Evolutionary conservation across 92 coral and sea anemone species (phyloP), one percentile per base, ranked within the genome.

Genomic region (Phenganax stokvisi): DNA sequence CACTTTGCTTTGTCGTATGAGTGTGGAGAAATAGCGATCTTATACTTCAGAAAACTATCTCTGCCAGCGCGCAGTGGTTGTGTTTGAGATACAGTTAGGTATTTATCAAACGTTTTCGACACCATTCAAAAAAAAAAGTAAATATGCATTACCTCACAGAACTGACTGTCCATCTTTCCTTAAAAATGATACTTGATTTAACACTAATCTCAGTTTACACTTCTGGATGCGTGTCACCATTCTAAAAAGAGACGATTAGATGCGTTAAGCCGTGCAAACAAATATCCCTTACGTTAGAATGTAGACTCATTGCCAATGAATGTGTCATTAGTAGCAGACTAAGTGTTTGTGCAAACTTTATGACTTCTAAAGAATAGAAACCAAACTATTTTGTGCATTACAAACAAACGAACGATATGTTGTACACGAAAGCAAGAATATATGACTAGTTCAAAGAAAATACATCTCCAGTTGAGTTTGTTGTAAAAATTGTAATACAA

Each of bases 331-430:
- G 56, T 56, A 9, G 53, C 6, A 11, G 10, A 15, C 81, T 59
- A 57, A 57, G 56, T 25, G 57, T 51, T 58, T 76, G 60, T 20
- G 81, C 81, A 57, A 76, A 76, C 81, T 76, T 76, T 28, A 76
- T 53, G 81, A 76, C 70, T 64, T 8, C 0, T n/a, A 6, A 57
- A 76, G 81, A 76, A 76, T 76, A 10, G 53, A 54, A 76, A 52
- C 55, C 28, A 60, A 57, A 56, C 70, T 25, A 52, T 29, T 68
- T 37, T 3, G 7, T 10, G 73, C 73, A 9, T 30, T n/a, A 6
- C 54, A 68, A 68, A 68, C 73, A 68, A 37, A 12, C 13, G 6
- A 51, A 68, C 73, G 73, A 68, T 6, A 68, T 15, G 8, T 37
- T 10, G 73, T 37, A 68, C 47, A 68, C 20, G 73, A 68, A 30